Evolutionary conservation across 2,113 vertebrate genomes (phyloP).

Genomic region (Phoxinus phoxinus): DNA sequence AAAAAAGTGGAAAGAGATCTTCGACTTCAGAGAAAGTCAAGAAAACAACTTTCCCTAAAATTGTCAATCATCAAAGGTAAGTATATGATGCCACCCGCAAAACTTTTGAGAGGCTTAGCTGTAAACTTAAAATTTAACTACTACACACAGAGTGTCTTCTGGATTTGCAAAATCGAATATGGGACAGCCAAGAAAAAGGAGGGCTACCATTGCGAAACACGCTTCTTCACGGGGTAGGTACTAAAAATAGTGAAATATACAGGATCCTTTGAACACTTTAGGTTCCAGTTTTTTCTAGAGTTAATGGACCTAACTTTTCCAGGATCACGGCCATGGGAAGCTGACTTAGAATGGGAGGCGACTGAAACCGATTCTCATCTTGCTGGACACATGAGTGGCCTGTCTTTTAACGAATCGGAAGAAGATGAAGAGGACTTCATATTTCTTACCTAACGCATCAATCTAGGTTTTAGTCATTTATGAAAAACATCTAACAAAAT

Average conservation of each 20-base stretch:
- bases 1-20: neutral
- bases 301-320: neutral
- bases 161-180: conserved; percentile 1
- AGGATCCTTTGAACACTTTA: neutral
- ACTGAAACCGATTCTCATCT: conserved; percentile 49
- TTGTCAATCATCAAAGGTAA: conserved; percentile 52
- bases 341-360: conserved; percentile 21
- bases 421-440: neutral
- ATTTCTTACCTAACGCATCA: conserved; percentile 12
- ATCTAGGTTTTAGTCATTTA: neutral
- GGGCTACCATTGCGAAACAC: neutral
- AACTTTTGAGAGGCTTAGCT: neutral
- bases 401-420: conserved; percentile 48
- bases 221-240: conserved; percentile 1
- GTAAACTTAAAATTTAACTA: neutral
- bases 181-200: neutral
- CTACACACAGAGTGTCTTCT: neutral
- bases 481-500: neutral
- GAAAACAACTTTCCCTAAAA: conserved; percentile 57
- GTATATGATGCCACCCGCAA: neutral
- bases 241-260: neutral
- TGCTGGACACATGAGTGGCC: conserved; percentile 50
- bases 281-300: neutral
- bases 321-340: conserved; percentile 29
- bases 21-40: neutral